These are phyloP conservation scores for Nephrotoma flavescens DNA, from an alignment of 2,888 invertebrate species.

Conservation along the genomic window DNA sequence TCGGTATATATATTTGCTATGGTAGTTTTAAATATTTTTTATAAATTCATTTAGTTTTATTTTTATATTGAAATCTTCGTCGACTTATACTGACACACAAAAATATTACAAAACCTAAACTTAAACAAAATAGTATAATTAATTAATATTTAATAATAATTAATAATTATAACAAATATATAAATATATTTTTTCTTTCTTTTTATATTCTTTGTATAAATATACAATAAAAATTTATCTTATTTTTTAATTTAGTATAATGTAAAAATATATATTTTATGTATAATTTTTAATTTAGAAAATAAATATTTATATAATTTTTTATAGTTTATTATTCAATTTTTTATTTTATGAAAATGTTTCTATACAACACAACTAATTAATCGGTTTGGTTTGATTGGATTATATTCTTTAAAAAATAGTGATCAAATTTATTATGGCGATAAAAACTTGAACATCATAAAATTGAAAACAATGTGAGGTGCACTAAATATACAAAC, in stretches of 20 bases:
- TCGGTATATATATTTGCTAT: background rate
- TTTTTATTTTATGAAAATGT: background rate
- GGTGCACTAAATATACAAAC: background rate
- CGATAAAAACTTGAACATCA: background rate
- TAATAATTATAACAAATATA: background rate
- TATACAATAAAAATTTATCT: background rate
- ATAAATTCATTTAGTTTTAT: background rate
- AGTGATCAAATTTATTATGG: background rate
- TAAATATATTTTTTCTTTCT: background rate
- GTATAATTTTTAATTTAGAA: background rate
- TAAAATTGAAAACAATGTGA: background rate
- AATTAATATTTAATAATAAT: background rate
- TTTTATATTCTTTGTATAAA: background rate
- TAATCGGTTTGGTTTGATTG: background rate
- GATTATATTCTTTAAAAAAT: background rate
- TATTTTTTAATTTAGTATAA: background rate
- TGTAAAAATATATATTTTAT: background rate
- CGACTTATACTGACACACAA: background rate
- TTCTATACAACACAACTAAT: background rate
- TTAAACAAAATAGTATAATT: background rate
- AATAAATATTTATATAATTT: background rate
- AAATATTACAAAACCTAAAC: background rate
- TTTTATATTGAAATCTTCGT: background rate
- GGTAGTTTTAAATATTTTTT: background rate
- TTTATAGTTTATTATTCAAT: background rate